phyloP scores from a whole-genome alignment of 2,797 vertebrate genomes.

The Acropternis orthonyx region DNA sequence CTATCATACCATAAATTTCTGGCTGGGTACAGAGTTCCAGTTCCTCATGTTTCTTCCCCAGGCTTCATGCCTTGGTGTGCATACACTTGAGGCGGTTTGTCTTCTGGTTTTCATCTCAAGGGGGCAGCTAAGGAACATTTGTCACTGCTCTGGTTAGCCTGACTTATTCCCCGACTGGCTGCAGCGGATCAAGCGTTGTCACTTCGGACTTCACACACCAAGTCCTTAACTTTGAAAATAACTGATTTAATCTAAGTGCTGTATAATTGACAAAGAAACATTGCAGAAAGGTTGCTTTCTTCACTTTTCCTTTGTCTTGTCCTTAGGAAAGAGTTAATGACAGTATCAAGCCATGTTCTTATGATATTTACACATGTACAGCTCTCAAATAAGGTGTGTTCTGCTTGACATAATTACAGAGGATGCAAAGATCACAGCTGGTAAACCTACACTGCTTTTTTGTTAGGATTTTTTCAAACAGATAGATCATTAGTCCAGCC shows the following conservation, averaged over 20 bases:
- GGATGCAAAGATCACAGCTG: neutral
- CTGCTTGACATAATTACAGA: neutral
- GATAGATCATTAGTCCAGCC: neutral
- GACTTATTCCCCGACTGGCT: neutral
- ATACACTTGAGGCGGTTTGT: neutral
- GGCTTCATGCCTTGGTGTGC: neutral
- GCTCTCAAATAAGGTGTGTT: neutral
- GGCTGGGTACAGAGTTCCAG: neutral
- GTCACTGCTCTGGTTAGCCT: neutral
- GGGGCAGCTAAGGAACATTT: neutral
- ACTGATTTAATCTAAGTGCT: neutral
- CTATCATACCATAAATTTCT: neutral
- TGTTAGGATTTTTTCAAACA: neutral
- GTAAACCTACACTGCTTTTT: neutral
- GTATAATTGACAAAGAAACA: neutral
- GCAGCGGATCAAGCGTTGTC: fast-evolving
- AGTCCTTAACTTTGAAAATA: neutral
- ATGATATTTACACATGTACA: neutral
- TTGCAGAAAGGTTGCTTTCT: neutral
- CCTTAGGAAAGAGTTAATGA: neutral
- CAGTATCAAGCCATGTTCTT: neutral
- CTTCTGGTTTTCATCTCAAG: neutral
- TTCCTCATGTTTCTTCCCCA: neutral
- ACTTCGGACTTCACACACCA: neutral
- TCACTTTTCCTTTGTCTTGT: neutral